Evolutionary conservation across 2,113 vertebrate species (phyloP).

Genomic region (Mugil cephalus): DNA sequence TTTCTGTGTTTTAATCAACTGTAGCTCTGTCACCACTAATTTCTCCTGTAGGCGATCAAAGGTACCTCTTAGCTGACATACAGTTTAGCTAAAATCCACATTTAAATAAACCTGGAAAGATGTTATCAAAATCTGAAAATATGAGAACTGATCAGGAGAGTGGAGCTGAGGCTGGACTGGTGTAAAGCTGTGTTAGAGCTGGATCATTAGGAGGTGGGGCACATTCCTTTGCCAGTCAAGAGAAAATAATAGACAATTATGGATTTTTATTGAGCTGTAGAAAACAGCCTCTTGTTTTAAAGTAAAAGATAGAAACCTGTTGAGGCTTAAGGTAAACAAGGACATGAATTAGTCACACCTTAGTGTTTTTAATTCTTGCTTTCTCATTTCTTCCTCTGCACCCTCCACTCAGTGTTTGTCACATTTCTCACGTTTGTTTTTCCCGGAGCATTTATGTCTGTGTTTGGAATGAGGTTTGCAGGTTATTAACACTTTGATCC

Average conservation of each 20-base stretch:
- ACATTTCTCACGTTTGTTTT: conserved; percentile 1
- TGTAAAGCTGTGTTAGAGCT: not conserved
- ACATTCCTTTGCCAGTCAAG: not conserved
- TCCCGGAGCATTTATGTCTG: conserved; percentile 18
- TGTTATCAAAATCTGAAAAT: not conserved
- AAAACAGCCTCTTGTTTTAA: not conserved
- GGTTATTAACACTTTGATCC: conserved; percentile 48
- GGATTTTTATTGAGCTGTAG: not conserved
- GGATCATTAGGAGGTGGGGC: not conserved
- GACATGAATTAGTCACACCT: not conserved
- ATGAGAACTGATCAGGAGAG: not conserved
- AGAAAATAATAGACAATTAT: not conserved
- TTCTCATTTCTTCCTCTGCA: not conserved
- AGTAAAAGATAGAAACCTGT: too few species aligned
- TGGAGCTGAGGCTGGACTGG: not conserved
- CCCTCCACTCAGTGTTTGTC: not conserved
- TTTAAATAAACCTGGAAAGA: not conserved
- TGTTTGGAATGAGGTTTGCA: conserved; percentile 38
- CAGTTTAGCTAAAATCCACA: not conserved
- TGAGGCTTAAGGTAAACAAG: conserved; percentile 10
- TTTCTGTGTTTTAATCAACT: too few species aligned
- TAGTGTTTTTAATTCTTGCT: not conserved
- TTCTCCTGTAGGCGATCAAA: too few species aligned
- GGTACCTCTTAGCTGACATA: not conserved
- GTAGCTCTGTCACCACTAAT: too few species aligned